phyloP scores from a whole-genome alignment of 1,140 invertebrate species.

The Drosophila watanabei region DNA sequence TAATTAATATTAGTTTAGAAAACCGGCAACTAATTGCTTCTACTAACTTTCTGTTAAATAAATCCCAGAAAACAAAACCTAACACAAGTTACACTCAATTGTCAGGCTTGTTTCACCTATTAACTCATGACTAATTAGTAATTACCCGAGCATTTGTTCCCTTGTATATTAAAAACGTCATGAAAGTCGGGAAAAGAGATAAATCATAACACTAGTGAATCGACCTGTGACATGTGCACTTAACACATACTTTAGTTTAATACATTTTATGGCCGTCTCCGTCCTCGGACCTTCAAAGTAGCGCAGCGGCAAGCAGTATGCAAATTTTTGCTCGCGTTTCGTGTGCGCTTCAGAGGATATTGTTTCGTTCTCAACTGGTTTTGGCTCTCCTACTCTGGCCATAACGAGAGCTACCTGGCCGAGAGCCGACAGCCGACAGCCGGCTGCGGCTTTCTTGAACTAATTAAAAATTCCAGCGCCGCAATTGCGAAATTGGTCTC shows the following conservation, averaged over 20 bases:
- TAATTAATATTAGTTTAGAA: background rate
- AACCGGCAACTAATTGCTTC: background rate
- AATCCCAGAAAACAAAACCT: background rate
- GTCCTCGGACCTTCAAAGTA: slow-evolving; percentile 17
- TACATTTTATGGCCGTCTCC: slow-evolving; percentile 55
- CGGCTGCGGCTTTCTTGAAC: slow-evolving; percentile 54
- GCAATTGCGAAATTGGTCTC: slow-evolving; percentile 84
- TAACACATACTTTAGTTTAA: slow-evolving; percentile 71
- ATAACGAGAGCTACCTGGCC: slow-evolving; percentile 27
- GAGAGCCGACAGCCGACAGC: slow-evolving; percentile 11
- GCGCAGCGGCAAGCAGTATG: slow-evolving; percentile 38
- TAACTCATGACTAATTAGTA: background rate
- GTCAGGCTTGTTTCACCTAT: background rate
- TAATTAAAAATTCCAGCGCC: slow-evolving; percentile 84
- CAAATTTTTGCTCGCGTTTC: slow-evolving; percentile 55
- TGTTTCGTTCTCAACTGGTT: slow-evolving; percentile 38
- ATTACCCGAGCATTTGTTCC: background rate
- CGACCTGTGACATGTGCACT: slow-evolving; percentile 57
- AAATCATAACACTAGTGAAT: slow-evolving; percentile 44
- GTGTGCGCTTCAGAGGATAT: slow-evolving; percentile 52
- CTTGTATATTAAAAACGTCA: slow-evolving; percentile 3
- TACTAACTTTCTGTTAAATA: background rate
- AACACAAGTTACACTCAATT: no score
- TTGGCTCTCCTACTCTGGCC: slow-evolving; percentile 2
- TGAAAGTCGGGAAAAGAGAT: background rate